A percentile compares a stretch with the other conserved stretches of the same genome.
Conservation (phyloP, 2,797 vertebrate genomes). For the Periparus ater region DNA sequence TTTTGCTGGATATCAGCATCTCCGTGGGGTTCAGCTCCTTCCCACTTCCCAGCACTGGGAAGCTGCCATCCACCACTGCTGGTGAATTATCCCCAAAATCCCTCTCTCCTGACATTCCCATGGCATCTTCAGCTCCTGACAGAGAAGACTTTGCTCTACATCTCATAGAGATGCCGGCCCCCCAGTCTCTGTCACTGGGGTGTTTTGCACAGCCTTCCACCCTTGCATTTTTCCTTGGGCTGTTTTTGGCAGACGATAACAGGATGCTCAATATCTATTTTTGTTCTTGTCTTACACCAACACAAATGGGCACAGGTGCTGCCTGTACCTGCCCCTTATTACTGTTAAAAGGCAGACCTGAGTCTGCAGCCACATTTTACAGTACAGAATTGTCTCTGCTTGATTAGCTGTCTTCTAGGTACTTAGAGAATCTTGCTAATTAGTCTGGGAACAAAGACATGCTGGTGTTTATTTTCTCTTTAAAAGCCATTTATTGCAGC, state of each 20-base stretch:
- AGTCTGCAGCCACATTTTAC: neutral
- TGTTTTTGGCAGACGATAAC: neutral
- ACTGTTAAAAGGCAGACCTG: neutral
- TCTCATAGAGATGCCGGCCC: neutral
- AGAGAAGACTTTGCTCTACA: neutral
- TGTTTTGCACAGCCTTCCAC: neutral
- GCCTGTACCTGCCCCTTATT: neutral
- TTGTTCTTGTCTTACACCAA: neutral
- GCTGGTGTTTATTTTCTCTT: constrained; percentile 3
- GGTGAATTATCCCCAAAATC: neutral
- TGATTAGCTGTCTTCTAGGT: constrained; percentile 2
- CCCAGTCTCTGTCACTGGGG: neutral
- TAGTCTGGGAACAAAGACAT: constrained; percentile 12
- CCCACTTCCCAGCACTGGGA: neutral
- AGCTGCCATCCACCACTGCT: neutral
- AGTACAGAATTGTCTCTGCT: neutral
- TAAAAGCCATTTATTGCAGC: neutral
- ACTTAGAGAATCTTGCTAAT: neutral
- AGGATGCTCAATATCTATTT: neutral
- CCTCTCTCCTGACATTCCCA: neutral
- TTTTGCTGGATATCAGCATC: neutral
- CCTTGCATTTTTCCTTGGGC: neutral
- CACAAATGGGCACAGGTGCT: neutral
- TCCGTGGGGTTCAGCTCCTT: neutral
- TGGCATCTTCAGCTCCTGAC: neutral